Percentiles rank a stretch among this genome's conserved stretches.
These are phyloP conservation scores for Ploceus nigricollis DNA, from an alignment of 2,113 vertebrate species.

Conservation along the genomic window DNA sequence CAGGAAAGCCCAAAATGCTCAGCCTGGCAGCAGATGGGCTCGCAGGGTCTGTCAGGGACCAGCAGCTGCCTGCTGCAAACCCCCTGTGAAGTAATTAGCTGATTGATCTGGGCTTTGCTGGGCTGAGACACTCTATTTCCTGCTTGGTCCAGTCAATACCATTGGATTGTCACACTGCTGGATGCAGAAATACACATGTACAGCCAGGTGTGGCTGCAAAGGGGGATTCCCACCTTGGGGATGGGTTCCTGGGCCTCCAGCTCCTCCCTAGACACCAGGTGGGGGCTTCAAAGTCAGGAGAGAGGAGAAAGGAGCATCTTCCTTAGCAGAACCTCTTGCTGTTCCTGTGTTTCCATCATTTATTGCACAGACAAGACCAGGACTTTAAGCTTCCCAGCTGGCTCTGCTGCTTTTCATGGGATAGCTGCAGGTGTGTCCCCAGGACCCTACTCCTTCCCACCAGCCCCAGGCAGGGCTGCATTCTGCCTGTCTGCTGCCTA, in stretches of 20 bases:
- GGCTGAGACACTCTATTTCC: neutral
- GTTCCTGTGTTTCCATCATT: too few species aligned
- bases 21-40: neutral
- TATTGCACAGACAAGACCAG: neutral
- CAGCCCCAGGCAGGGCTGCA: neutral
- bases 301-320: neutral
- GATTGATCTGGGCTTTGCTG: neutral
- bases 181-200: neutral
- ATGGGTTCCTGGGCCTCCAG: neutral
- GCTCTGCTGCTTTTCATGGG: neutral
- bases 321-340: neutral
- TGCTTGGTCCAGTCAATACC: accelerated
- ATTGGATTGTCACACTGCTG: neutral
- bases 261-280: neutral
- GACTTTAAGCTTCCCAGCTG: neutral
- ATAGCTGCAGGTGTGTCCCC: neutral
- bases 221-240: neutral
- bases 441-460: neutral
- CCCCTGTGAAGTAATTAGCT: neutral
- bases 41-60: neutral
- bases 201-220: neutral
- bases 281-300: neutral
- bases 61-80: neutral
- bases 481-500: neutral
- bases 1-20: neutral